Percentiles rank a stretch among this genome's conserved stretches.
These are phyloP conservation scores for Engystomops pustulosus DNA, from an alignment of 2,113 vertebrate species.

Conservation along the genomic window DNA sequence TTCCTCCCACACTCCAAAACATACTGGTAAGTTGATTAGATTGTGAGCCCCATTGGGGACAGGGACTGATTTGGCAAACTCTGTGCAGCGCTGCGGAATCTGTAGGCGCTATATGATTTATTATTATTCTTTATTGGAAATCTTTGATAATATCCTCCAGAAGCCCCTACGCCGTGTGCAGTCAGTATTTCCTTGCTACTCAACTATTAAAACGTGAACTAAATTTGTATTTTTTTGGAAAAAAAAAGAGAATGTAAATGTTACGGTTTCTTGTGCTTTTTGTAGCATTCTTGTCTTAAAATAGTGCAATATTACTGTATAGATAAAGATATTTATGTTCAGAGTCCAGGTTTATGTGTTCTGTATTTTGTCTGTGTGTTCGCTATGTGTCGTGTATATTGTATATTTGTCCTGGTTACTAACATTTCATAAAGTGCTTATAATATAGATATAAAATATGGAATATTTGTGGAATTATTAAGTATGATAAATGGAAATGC, in stretches of 20 bases:
- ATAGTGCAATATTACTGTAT: constrained; percentile 47
- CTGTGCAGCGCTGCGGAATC: too few relatives aligned
- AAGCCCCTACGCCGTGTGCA: background rate
- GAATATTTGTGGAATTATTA: too few relatives aligned
- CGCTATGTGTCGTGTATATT: background rate
- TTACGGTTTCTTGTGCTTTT: background rate
- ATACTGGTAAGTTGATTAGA: too few relatives aligned
- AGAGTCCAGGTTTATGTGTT: background rate
- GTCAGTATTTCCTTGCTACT: background rate
- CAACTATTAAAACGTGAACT: background rate
- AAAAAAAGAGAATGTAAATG: constrained; percentile 24
- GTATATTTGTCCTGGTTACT: background rate
- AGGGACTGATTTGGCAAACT: too few relatives aligned
- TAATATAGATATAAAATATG: background rate
- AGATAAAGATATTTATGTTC: constrained; percentile 32
- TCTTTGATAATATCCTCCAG: background rate
- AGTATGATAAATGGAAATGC: too few relatives aligned
- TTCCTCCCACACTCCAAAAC: background rate
- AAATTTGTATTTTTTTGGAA: constrained; percentile 5
- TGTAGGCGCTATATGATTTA: too few relatives aligned
- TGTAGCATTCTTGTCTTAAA: constrained; percentile 2
- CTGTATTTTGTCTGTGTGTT: background rate
- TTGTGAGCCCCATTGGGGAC: too few relatives aligned
- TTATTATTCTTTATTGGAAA: background rate
- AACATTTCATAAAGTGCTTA: background rate